A percentile compares a stretch with the other conserved stretches of the same genome.
phyloP scores from a whole-genome alignment of 2,113 vertebrate species.

The Gymnogyps californianus region DNA sequence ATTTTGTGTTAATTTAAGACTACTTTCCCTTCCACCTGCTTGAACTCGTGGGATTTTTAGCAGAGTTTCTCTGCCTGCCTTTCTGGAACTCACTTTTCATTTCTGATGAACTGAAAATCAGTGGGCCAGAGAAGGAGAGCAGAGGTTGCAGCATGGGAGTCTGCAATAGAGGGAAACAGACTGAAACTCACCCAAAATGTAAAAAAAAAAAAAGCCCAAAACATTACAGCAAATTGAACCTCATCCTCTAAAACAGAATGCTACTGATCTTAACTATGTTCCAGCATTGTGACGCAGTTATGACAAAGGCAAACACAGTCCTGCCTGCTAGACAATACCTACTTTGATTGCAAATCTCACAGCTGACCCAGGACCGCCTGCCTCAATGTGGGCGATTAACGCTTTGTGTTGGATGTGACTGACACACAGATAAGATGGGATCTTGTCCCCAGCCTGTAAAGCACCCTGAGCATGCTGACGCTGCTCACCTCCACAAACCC shows the following conservation, averaged over 20 bases:
- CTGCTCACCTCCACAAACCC: background rate
- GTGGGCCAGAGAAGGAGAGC: background rate
- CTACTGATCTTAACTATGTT: background rate
- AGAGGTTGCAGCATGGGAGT: background rate
- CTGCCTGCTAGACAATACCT: background rate
- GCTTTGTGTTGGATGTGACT: background rate
- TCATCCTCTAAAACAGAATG: background rate
- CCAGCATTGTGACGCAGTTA: background rate
- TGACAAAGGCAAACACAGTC: background rate
- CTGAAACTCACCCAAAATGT: background rate
- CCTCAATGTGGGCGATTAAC: rapidly evolving
- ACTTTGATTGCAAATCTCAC: background rate
- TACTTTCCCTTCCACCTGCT: background rate
- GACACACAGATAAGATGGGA: background rate
- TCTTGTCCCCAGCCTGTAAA: background rate
- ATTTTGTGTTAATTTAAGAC: background rate
- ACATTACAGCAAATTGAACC: background rate
- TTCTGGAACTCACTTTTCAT: background rate
- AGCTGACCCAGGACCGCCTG: background rate
- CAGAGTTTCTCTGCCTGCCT: background rate
- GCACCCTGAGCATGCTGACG: background rate
- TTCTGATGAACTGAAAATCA: background rate
- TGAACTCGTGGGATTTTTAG: background rate
- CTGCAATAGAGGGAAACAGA: background rate
- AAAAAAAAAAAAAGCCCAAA: background rate